Evolutionary conservation across 2,113 vertebrate genomes (phyloP).

Genomic region (Motacilla alba): DNA sequence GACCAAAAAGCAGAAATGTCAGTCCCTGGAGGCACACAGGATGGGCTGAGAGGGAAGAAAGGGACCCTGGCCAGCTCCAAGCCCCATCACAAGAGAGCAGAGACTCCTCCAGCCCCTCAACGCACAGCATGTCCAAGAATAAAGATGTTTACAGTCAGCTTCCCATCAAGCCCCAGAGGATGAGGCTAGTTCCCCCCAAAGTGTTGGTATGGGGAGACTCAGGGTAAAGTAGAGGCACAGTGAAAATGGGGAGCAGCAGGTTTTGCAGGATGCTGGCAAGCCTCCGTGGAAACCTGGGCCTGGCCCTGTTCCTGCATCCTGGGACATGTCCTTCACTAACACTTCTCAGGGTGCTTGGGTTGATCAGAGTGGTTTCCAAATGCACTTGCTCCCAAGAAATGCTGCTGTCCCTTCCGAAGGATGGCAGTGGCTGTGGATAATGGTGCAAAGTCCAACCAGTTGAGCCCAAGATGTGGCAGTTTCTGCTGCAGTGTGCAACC

Average conservation of each 20-base stretch:
- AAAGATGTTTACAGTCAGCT: not conserved
- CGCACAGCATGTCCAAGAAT: fast-evolving
- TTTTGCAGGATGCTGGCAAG: not conserved
- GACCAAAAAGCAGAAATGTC: not conserved
- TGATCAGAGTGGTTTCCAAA: not conserved
- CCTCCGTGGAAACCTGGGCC: not conserved
- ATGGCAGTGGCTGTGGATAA: fast-evolving
- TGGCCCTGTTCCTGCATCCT: not conserved
- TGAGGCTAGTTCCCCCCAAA: not conserved
- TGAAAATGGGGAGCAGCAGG: not conserved
- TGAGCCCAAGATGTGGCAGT: fast-evolving
- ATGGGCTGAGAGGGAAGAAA: not conserved
- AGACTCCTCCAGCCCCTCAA: not conserved
- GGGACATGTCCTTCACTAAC: not conserved
- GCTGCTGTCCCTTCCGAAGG: not conserved
- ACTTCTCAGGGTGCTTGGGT: not conserved
- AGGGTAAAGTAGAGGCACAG: fast-evolving
- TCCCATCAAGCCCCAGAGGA: fast-evolving
- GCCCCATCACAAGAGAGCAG: not conserved
- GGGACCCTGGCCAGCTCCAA: not conserved
- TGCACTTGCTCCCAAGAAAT: not conserved
- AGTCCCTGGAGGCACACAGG: not conserved
- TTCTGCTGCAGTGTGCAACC: not conserved
- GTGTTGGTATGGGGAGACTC: fast-evolving
- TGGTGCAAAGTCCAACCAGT: not conserved